Conservation (phyloP, 2,888 invertebrate species). For the Plebejus argus region DNA sequence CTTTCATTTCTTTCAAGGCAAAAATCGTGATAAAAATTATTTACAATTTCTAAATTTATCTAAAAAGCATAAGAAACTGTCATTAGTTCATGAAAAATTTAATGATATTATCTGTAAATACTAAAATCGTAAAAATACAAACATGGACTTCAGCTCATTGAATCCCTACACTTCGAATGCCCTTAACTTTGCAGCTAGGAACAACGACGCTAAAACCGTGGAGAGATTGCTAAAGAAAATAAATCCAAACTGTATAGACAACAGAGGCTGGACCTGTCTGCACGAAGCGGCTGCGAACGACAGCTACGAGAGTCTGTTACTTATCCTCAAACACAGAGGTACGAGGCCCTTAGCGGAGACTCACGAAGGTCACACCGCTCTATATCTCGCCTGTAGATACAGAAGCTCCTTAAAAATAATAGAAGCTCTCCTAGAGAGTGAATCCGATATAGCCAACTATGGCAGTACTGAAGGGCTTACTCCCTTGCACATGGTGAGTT, state of each 20-base stretch:
- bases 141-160: slow-evolving; percentile 76
- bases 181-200: slow-evolving; percentile 70
- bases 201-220: slow-evolving; percentile 61
- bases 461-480: slow-evolving; percentile 73
- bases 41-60: too few species aligned
- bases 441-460: slow-evolving; percentile 66
- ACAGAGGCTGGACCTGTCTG: slow-evolving; percentile 78
- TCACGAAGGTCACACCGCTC: slow-evolving; percentile 74
- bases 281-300: slow-evolving; percentile 75
- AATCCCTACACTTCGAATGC: slow-evolving; percentile 74
- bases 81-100: too few species aligned
- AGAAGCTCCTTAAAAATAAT: slow-evolving; percentile 60
- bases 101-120: background rate
- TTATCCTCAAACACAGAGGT: slow-evolving; percentile 61
- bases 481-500: slow-evolving; percentile 67
- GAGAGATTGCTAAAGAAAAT: slow-evolving; percentile 63
- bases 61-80: too few species aligned
- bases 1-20: background rate
- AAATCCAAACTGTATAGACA: slow-evolving; percentile 73
- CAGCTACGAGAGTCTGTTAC: slow-evolving; percentile 60
- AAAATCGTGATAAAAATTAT: background rate
- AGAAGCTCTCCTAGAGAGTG: slow-evolving; percentile 59
- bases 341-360: slow-evolving; percentile 65
- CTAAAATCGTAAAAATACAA: slow-evolving; percentile 15
- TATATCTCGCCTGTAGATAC: slow-evolving; percentile 69